A percentile compares a stretch with the other conserved stretches of the same genome.
Conservation (phyloP, 1,140 invertebrate genomes). For the Achroia grisella region DNA sequence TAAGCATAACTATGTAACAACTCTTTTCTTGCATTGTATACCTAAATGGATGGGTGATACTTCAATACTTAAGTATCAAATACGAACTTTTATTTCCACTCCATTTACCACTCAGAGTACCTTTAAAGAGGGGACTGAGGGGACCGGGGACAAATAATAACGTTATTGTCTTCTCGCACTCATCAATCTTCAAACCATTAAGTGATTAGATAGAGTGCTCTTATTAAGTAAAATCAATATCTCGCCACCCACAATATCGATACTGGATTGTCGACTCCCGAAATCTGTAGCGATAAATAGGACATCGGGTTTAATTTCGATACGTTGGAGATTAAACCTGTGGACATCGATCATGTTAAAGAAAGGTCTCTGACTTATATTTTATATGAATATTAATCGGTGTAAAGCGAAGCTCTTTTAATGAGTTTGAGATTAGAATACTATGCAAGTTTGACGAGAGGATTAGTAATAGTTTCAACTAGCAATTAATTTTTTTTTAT, state of each 20-base stretch:
- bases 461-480: no score
- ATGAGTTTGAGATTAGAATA: no score
- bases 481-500: no score
- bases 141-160: slow-evolving; percentile 20
- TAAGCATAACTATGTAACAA: no score
- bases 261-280: slow-evolving; percentile 8
- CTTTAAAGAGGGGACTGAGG: no score
- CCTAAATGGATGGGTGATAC: no score
- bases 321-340: slow-evolving; percentile 17
- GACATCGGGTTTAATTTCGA: slow-evolving; percentile 19
- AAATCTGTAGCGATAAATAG: slow-evolving; percentile 11
- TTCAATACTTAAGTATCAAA: slow-evolving; percentile 1
- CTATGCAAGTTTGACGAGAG: no score
- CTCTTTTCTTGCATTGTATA: no score
- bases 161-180: slow-evolving; percentile 28
- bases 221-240: slow-evolving; percentile 15
- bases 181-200: slow-evolving; percentile 54
- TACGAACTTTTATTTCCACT: slow-evolving; percentile 21
- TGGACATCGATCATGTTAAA: slow-evolving; percentile 25
- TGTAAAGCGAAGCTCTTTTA: background rate
- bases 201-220: slow-evolving; percentile 42
- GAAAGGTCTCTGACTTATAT: slow-evolving; percentile 17
- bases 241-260: slow-evolving; percentile 9
- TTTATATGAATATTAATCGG: slow-evolving; percentile 31
- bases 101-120: slow-evolving; percentile 15